phyloP scores from a whole-genome alignment of 2,113 vertebrate species.

The Rafetus swinhoei region DNA sequence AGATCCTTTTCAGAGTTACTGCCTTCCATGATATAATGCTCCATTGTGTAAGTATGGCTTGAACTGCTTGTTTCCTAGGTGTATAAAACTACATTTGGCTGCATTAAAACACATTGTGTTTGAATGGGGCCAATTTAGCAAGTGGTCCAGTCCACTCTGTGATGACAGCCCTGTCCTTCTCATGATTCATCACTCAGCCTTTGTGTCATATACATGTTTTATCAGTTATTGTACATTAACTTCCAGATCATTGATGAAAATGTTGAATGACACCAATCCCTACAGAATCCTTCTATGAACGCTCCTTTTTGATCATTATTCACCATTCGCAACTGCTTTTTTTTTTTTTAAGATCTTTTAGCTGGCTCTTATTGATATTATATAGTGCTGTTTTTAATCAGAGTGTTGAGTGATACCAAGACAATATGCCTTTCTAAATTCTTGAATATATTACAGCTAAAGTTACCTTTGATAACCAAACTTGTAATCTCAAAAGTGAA shows the following conservation, averaged over 20 bases:
- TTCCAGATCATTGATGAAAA: neutral
- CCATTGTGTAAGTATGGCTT: rapidly evolving
- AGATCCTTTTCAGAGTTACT: neutral
- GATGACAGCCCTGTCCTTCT: neutral
- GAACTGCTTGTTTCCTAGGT: neutral
- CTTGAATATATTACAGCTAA: neutral
- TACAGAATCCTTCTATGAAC: neutral
- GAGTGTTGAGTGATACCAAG: neutral
- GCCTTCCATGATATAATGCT: neutral
- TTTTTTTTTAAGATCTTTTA: neutral
- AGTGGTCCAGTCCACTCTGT: neutral
- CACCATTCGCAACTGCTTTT: neutral
- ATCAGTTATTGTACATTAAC: neutral
- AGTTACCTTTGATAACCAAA: neutral
- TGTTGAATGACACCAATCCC: neutral
- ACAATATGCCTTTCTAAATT: neutral
- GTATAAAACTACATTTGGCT: neutral
- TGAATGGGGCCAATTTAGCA: neutral
- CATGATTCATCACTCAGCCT: neutral
- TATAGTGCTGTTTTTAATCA: neutral
- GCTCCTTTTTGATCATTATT: rapidly evolving
- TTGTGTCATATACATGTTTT: neutral
- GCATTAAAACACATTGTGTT: neutral
- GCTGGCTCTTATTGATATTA: neutral
- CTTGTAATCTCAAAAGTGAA: neutral